Conservation (phyloP, 2,888 invertebrate genomes). For the Ametastegia equiseti region DNA sequence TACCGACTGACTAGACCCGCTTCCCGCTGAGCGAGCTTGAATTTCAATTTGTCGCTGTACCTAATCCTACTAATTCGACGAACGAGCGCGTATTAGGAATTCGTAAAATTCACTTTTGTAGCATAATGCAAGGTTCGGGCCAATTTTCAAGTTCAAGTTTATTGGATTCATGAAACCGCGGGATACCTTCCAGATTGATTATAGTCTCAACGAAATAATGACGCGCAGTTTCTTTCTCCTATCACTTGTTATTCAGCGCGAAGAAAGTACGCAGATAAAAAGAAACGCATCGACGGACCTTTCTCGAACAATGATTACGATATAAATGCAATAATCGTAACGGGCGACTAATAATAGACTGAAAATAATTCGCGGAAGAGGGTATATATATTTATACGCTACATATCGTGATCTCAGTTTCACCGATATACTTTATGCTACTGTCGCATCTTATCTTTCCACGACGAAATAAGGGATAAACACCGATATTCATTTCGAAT, state of each 20-base stretch:
- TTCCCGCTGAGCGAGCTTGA: not conserved
- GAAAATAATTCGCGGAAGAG: not conserved
- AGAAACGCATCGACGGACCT: not conserved
- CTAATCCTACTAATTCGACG: not conserved
- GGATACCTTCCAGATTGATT: not conserved
- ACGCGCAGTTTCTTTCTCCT: not conserved
- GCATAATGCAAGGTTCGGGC: not conserved
- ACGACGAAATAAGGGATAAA: not conserved
- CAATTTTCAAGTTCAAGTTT: not conserved
- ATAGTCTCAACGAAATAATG: not conserved
- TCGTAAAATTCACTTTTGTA: not conserved
- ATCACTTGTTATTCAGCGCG: not conserved
- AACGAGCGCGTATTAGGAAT: not conserved
- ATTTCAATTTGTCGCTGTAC: conserved; percentile 8
- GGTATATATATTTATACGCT: not conserved
- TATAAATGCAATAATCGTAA: not conserved
- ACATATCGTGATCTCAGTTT: not conserved
- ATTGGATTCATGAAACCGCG: not conserved
- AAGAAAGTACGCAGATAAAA: not conserved
- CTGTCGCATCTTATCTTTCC: not conserved
- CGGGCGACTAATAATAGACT: conserved; percentile 18
- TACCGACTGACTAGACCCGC: not conserved
- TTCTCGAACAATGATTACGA: not conserved
- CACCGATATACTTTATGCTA: not conserved
- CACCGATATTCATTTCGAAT: not conserved